These are phyloP conservation scores for Varecia variegata DNA, from an alignment of 2,797 vertebrate species.

Conservation along the genomic window DNA sequence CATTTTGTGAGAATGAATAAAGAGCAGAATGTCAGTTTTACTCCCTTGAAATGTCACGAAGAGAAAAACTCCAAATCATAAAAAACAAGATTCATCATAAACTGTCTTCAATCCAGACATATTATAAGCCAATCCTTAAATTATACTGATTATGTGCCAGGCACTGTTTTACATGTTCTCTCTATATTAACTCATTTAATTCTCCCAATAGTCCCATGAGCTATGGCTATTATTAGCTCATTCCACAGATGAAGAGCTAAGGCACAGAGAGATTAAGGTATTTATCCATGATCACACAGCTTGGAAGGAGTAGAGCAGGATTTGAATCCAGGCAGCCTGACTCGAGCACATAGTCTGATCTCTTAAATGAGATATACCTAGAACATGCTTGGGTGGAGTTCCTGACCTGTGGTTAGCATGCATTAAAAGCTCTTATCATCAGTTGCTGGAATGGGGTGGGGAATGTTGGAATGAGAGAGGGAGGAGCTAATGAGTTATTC, in stretches of 20 bases:
- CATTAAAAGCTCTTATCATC: not conserved
- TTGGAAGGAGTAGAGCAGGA: not conserved
- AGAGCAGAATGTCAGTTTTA: constrained; percentile 44
- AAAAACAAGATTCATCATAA: constrained; percentile 16
- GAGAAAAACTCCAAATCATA: constrained; percentile 38
- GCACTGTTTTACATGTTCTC: not conserved
- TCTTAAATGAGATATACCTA: not conserved
- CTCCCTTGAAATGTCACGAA: constrained; percentile 52
- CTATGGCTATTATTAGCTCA: not conserved
- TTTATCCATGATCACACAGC: not conserved
- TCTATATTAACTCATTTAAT: not conserved
- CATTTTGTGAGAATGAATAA: constrained; percentile 60
- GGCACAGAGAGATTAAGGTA: not conserved
- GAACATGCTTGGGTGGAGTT: not conserved
- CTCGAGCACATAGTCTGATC: not conserved
- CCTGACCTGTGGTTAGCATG: not conserved
- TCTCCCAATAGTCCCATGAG: not conserved
- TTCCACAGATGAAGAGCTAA: not conserved
- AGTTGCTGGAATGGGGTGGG: not conserved
- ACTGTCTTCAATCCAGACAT: not conserved
- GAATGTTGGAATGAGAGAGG: not conserved
- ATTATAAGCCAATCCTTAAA: not conserved
- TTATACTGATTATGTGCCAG: not conserved
- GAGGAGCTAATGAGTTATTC: not conserved
- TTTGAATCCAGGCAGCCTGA: not conserved